A percentile compares a stretch with the other conserved stretches of the same genome.
Evolutionary conservation across 2,797 vertebrate genomes (phyloP).

Genomic region (Hypotaenidia okinawae): DNA sequence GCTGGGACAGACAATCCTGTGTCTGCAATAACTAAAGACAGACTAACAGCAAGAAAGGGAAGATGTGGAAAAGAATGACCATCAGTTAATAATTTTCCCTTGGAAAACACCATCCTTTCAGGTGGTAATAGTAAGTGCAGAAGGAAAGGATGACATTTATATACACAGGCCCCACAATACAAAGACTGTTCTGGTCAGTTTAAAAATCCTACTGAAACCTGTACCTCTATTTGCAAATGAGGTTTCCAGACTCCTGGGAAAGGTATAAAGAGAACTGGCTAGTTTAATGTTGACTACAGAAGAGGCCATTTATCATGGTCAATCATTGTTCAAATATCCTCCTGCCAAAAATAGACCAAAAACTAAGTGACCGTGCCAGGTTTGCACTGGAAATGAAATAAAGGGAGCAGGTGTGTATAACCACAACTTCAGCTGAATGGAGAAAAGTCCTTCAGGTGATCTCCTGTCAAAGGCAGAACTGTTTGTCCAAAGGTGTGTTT

Average conservation of each 20-base stretch:
- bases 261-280: neutral
- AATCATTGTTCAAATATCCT: slow-evolving; percentile 30
- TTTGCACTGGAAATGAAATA: neutral
- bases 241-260: neutral
- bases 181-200: neutral
- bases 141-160: neutral
- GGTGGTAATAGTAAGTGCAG: neutral
- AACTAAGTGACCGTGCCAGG: neutral
- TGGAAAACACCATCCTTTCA: neutral
- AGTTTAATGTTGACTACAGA: neutral
- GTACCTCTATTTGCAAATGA: neutral
- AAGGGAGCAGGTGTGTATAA: neutral
- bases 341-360: neutral
- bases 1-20: accelerated
- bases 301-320: neutral
- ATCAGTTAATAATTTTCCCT: neutral
- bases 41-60: neutral
- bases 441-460: neutral
- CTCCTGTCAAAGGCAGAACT: neutral
- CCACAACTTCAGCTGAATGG: neutral
- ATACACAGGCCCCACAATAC: neutral
- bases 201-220: neutral
- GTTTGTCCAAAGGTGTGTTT: neutral
- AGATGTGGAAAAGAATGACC: neutral
- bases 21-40: neutral